phyloP scores from a whole-genome alignment of 23 tunicate genomes.

The Botrylloides violaceus region DNA sequence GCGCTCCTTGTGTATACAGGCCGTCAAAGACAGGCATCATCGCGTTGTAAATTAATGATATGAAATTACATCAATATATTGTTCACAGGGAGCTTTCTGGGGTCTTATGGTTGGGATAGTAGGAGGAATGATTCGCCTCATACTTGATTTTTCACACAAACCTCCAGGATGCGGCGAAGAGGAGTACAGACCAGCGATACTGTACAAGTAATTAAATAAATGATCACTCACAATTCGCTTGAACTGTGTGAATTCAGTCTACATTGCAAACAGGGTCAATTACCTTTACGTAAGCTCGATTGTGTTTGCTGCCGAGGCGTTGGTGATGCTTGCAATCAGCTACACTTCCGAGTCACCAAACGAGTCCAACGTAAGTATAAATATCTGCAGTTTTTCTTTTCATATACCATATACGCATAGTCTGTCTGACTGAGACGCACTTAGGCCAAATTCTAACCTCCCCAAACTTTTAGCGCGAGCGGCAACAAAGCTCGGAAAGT shows the following conservation, averaged over 20 bases:
- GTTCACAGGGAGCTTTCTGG: conserved; percentile 77
- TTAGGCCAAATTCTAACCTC: too few species aligned
- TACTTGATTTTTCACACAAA: conserved; percentile 44
- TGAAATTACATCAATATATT: neutral
- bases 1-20: too few species aligned
- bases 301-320: conserved; percentile 44
- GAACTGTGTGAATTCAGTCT: neutral
- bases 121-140: conserved; percentile 52
- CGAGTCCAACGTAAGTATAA: conserved; percentile 21
- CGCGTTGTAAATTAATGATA: neutral
- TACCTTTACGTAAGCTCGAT: conserved; percentile 57
- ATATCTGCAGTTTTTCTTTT: too few species aligned
- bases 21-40: too few species aligned
- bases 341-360: conserved; percentile 36
- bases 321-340: conserved; percentile 41
- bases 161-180: conserved; percentile 61
- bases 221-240: neutral
- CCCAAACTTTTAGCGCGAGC: too few species aligned
- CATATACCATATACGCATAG: too few species aligned
- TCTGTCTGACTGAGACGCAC: too few species aligned
- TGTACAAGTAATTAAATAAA: conserved; percentile 29
- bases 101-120: conserved; percentile 56
- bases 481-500: too few species aligned
- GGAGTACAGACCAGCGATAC: conserved; percentile 61
- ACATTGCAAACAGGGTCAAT: conserved; percentile 34